Percentiles rank a stretch among this genome's conserved stretches.
Conservation (phyloP, 2,113 vertebrate species). For the Pontoporia blainvillei region DNA sequence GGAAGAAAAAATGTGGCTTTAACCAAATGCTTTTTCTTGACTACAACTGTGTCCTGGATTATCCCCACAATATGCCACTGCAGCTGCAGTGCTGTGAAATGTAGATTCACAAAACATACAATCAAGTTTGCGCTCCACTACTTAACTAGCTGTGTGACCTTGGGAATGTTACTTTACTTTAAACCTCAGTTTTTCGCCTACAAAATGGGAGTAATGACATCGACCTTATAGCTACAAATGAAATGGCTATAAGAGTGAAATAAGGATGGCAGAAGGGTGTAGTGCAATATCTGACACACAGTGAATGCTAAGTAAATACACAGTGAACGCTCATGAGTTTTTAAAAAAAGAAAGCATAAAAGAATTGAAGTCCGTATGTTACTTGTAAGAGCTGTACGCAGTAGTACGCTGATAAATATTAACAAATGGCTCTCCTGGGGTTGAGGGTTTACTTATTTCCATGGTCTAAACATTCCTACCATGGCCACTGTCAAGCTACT, state of each 20-base stretch:
- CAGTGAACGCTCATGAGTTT: background rate
- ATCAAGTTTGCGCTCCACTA: background rate
- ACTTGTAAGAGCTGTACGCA: background rate
- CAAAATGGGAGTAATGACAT: background rate
- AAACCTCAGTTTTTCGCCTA: background rate
- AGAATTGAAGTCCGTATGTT: background rate
- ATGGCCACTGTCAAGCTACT: background rate
- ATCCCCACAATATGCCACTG: background rate
- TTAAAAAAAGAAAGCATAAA: background rate
- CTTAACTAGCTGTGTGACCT: background rate
- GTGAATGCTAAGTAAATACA: background rate
- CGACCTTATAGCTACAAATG: background rate
- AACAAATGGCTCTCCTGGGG: background rate
- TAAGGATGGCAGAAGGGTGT: background rate
- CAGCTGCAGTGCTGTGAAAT: background rate
- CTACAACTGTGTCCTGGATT: background rate
- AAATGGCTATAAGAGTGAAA: background rate
- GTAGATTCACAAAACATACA: background rate
- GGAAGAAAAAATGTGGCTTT: background rate
- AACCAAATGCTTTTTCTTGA: background rate
- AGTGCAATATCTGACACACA: background rate
- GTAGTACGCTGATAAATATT: background rate
- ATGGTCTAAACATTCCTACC: background rate
- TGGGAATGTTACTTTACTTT: background rate
- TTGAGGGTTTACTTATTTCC: background rate